phyloP scores from a whole-genome alignment of 2,113 vertebrate species.

The Brachypteracias leptosomus region DNA sequence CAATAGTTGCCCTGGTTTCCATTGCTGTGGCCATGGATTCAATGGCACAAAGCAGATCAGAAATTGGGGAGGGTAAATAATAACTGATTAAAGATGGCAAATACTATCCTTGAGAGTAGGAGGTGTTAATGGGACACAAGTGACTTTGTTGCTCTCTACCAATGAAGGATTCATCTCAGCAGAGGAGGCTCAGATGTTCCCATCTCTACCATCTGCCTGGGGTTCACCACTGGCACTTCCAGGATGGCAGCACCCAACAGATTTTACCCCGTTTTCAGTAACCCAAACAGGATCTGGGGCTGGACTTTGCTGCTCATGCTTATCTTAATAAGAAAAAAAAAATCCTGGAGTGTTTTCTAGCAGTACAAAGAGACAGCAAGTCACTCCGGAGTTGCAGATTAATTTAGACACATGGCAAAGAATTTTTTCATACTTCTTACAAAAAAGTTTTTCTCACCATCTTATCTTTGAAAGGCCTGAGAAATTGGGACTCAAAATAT shows the following conservation, averaged over 20 bases:
- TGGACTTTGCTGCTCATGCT: not conserved
- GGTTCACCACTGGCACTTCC: no score
- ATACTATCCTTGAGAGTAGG: not conserved
- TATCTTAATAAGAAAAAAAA: not conserved
- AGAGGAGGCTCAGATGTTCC: not conserved
- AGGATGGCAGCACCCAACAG: not conserved
- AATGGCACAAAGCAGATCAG: not conserved
- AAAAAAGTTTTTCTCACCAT: not conserved
- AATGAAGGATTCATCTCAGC: not conserved
- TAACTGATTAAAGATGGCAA: not conserved
- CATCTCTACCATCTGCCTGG: not conserved
- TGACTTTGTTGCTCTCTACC: not conserved
- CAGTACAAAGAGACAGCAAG: not conserved
- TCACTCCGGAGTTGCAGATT: not conserved
- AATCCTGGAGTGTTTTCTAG: not conserved
- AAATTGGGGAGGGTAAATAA: not conserved
- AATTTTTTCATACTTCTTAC: not conserved
- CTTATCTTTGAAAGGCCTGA: not conserved
- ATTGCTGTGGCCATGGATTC: not conserved
- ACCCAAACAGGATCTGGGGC: not conserved
- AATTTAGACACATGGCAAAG: not conserved
- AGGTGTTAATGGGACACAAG: not conserved
- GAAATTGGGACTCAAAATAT: not conserved
- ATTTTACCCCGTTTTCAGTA: not conserved
- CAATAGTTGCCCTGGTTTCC: not conserved